These are phyloP conservation scores for Drosophila fulvimacula DNA, from an alignment of 2,888 invertebrate genomes.

Conservation along the genomic window DNA sequence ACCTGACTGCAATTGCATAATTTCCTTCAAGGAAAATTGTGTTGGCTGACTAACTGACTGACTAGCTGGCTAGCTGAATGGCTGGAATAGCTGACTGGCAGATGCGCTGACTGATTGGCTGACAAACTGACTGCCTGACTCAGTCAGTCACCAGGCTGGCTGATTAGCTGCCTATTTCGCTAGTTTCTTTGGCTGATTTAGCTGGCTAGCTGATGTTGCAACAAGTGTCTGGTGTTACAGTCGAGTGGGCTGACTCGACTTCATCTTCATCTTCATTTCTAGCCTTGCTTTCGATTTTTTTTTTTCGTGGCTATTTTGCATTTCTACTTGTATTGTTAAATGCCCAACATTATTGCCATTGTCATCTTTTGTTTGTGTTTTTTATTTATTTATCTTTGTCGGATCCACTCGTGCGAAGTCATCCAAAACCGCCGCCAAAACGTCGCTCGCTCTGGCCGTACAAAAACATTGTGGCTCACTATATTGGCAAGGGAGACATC, in stretches of 20 bases:
- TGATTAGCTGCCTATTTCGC: background rate
- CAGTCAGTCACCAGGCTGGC: too few relatives aligned
- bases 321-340: constrained; percentile 68
- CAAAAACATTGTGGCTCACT: constrained; percentile 92
- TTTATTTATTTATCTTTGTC: constrained; percentile 31
- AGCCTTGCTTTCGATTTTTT: constrained; percentile 63
- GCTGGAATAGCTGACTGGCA: background rate
- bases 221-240: constrained; percentile 64
- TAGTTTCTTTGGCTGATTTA: background rate
- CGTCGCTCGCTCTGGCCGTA: constrained; percentile 80
- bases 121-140: background rate
- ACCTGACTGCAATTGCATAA: constrained; percentile 50
- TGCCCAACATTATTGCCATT: constrained; percentile 60
- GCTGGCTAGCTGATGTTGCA: constrained; percentile 50
- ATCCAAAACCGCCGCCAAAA: constrained; percentile 81
- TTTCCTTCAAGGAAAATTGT: constrained; percentile 48
- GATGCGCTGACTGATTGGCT: background rate
- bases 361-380: constrained; percentile 61
- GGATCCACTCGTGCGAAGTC: constrained; percentile 71
- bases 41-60: background rate
- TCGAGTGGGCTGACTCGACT: constrained; percentile 58
- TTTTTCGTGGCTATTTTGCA: constrained; percentile 65
- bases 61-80: background rate
- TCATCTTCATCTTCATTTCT: constrained; percentile 11
- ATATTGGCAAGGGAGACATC: constrained; percentile 92